Conservation (phyloP, 2,113 vertebrate genomes). For the Columba janthina region DNA sequence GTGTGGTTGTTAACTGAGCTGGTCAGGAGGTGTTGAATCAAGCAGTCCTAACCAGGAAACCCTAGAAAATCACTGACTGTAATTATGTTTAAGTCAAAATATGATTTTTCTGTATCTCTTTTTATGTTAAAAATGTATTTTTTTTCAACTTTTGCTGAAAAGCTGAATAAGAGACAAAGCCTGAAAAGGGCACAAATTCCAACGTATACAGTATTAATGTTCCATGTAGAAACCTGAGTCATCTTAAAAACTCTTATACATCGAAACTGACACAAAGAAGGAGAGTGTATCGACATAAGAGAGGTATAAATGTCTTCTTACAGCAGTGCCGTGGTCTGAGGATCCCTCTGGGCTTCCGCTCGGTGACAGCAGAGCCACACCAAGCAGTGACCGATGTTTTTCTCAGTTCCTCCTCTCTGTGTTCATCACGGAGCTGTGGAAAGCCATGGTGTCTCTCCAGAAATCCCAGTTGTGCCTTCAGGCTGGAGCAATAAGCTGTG, state of each 20-base stretch:
- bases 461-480: background rate
- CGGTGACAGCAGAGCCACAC: background rate
- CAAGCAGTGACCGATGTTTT: background rate
- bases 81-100: background rate
- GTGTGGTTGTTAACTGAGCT: background rate
- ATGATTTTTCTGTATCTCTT: rapidly evolving
- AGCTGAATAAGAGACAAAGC: background rate
- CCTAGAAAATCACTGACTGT: background rate
- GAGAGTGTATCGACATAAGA: rapidly evolving
- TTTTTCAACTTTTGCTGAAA: background rate
- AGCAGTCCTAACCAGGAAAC: background rate
- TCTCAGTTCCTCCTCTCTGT: rapidly evolving
- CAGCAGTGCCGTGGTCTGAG: background rate
- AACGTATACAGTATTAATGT: background rate
- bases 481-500: background rate
- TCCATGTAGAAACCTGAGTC: background rate
- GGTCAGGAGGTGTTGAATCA: background rate
- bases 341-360: background rate
- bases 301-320: background rate
- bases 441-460: no score
- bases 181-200: background rate
- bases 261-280: background rate
- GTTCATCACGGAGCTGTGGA: rapidly evolving
- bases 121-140: background rate
- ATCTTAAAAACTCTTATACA: background rate